Evolutionary conservation across 2,888 invertebrate species (phyloP), one percentile per base, ranked within the genome.

Genomic region (Petrophora chlorosata): DNA sequence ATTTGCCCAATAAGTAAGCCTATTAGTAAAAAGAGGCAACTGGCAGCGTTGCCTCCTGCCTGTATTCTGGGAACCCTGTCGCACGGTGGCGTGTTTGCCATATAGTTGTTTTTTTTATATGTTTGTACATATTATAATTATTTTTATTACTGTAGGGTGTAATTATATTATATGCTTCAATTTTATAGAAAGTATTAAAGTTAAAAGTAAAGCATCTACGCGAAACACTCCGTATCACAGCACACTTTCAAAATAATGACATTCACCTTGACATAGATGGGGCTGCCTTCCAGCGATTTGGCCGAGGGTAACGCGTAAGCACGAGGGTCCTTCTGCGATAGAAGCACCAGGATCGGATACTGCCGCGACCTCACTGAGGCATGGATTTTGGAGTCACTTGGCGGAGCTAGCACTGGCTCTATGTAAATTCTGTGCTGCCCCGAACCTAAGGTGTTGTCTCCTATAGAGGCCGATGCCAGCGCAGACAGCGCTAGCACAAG

Each of bases 221-320:
- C n/a, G n/a, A n/a, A n/a, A n/a, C n/a, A n/a, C n/a, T n/a, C n/a
- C n/a, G n/a, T n/a, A n/a, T n/a, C n/a, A n/a, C n/a, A n/a, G n/a
- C n/a, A n/a, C n/a, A n/a, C n/a, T n/a, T n/a, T n/a, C n/a, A 35
- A 32, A 13, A 32, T 13, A 41, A 26, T 42, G 40, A 55, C 57
- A 67, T 32, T 73, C 67, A 89, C 89, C 87, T 88, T 70, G 9
- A 89, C 89, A 46, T 88, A 88, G 61, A 87, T 82, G 3, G 86
- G 75, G 47, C 74, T 77, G 39, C 67, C 70, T 39, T 66, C 73
- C 52, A 87, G 60, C n/a, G 88, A 78, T 48, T 85, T 88, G 3
- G 82, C 73, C 42, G 78, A 78, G 5, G 49, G 52, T 2, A 76
- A 72, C 8, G 40, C 49, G 41, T 73, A 61, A 5, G 59, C 61